phyloP scores from a whole-genome alignment of 2,113 vertebrate genomes.

The Daphoenositta chrysoptera region DNA sequence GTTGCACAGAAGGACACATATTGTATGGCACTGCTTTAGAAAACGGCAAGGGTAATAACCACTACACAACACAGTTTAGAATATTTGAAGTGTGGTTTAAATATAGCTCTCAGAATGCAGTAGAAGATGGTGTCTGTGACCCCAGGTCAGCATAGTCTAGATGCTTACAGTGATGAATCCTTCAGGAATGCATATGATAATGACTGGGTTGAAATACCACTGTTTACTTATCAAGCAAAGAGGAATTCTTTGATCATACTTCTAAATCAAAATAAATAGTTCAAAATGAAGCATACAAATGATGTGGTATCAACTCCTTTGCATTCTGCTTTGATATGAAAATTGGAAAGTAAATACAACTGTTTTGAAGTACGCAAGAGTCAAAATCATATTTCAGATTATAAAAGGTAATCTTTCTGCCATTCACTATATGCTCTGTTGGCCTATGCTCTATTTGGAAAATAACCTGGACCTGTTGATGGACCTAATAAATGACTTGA shows the following conservation, averaged over 20 bases:
- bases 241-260: conserved; percentile 38
- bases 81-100: not conserved
- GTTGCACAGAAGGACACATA: rapidly evolving
- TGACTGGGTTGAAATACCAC: not conserved
- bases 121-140: not conserved
- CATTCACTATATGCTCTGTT: not conserved
- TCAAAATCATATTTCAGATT: not conserved
- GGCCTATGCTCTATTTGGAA: not conserved
- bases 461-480: not conserved
- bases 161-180: not conserved
- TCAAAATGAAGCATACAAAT: conserved; percentile 7
- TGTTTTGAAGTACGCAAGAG: conserved; percentile 1
- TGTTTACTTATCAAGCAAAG: conserved; percentile 14
- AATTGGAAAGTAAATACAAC: not conserved
- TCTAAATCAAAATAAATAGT: conserved; percentile 36
- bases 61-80: not conserved
- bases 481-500: not conserved
- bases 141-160: not conserved
- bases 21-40: not conserved
- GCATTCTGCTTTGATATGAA: conserved; percentile 45
- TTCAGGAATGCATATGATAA: not conserved
- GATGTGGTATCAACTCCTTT: conserved; percentile 6
- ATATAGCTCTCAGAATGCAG: not conserved
- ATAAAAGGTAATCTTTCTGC: not conserved
- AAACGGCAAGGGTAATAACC: not conserved